phyloP scores from a whole-genome alignment of 1,140 invertebrate species.

The Papilio polytes region DNA sequence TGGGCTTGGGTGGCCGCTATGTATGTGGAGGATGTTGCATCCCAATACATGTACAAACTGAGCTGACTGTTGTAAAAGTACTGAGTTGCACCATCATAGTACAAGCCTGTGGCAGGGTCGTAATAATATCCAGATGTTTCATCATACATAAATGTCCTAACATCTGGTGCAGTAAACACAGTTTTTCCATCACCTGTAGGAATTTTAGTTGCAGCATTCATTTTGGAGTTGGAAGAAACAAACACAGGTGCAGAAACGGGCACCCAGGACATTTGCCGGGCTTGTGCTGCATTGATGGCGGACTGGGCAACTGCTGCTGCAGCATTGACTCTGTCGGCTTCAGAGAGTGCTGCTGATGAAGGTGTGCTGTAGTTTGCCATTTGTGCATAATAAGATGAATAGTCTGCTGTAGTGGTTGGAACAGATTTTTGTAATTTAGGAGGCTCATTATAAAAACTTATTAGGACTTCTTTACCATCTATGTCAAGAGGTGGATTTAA shows the following conservation, averaged over 20 bases:
- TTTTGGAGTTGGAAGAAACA: constrained; percentile 78
- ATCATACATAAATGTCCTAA: constrained; percentile 96
- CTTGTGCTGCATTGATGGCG: constrained; percentile 92
- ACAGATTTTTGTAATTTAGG: constrained; percentile 62
- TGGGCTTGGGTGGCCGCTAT: constrained; percentile 87
- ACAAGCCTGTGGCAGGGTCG: constrained; percentile 95
- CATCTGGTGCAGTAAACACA: constrained; percentile 89
- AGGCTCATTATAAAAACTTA: constrained; percentile 75
- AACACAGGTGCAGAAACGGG: constrained; percentile 80
- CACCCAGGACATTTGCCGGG: constrained; percentile 78
- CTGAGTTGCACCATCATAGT: constrained; percentile 97
- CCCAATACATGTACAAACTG: constrained; percentile 98
- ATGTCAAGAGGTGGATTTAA: constrained; percentile 69
- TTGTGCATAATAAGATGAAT: constrained; percentile 91
- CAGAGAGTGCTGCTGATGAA: constrained; percentile 77
- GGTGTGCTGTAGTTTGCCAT: constrained; percentile 58
- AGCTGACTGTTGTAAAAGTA: constrained; percentile 97
- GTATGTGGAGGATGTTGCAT: constrained; percentile 92
- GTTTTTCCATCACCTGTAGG: constrained; percentile 79
- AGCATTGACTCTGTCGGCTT: constrained; percentile 87
- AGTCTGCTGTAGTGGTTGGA: constrained; percentile 87
- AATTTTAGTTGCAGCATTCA: constrained; percentile 79
- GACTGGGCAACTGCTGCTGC: constrained; percentile 95
- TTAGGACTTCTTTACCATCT: constrained; percentile 71
- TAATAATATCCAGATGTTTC: constrained; percentile 98